A percentile compares a stretch with the other conserved stretches of the same genome.
Conservation (phyloP, 2,797 vertebrate genomes). For the Tragopan temminckii region DNA sequence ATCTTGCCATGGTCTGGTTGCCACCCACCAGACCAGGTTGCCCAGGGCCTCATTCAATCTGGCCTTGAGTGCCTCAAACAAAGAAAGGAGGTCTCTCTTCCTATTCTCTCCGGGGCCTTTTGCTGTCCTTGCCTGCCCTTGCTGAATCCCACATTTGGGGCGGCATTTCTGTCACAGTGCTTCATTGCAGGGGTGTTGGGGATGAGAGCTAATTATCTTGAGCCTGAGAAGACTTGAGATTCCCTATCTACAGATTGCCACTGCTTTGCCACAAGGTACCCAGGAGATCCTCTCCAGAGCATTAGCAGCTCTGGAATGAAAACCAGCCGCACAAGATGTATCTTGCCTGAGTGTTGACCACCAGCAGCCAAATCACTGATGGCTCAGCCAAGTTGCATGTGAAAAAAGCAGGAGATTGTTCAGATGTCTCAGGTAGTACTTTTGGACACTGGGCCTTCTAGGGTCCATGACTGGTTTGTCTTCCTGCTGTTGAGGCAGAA, state of each 20-base stretch:
- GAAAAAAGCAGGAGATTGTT: background rate
- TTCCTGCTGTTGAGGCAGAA: background rate
- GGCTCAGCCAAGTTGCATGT: background rate
- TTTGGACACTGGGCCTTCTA: background rate
- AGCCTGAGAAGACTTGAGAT: background rate
- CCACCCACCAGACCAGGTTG: background rate
- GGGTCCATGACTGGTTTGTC: background rate
- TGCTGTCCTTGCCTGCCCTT: background rate
- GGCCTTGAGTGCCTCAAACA: background rate
- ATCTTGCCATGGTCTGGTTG: background rate
- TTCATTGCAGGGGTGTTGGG: background rate
- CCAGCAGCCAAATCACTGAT: background rate
- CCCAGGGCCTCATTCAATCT: background rate
- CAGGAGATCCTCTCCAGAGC: background rate
- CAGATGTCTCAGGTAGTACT: background rate
- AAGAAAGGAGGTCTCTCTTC: background rate
- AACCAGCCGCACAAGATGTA: background rate
- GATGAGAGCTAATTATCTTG: accelerated
- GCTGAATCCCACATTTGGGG: background rate
- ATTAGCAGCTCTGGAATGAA: background rate
- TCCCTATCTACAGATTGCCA: background rate
- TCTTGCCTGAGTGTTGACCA: background rate
- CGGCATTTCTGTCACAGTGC: background rate
- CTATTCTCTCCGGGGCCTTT: background rate
- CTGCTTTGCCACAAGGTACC: background rate